Evolutionary conservation across 1,140 invertebrate genomes (phyloP).

Genomic region (Drosophila quadrilineata): DNA sequence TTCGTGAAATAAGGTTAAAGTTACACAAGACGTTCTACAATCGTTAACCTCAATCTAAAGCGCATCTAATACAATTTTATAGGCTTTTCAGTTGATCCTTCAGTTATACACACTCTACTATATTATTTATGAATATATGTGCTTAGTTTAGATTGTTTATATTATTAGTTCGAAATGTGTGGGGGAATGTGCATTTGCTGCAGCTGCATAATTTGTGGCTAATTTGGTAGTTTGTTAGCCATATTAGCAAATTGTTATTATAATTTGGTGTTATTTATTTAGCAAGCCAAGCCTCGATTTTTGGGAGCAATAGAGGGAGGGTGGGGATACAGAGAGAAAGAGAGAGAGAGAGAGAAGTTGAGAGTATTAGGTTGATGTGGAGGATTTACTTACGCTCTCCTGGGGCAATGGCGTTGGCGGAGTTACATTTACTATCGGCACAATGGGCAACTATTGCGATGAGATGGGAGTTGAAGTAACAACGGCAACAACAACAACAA

Average conservation of each 20-base stretch:
- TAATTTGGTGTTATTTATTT: conserved; percentile 5
- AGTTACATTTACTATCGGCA: conserved; percentile 73
- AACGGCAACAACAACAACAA: conserved; percentile 44
- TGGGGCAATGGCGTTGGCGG: conserved; percentile 72
- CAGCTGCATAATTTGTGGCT: conserved; percentile 10
- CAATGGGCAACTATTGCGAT: conserved; percentile 69
- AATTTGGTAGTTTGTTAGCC: conserved; percentile 37
- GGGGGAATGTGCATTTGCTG: no score
- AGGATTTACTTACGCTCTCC: conserved; percentile 70
- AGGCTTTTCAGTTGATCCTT: not conserved
- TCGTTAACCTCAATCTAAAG: no score
- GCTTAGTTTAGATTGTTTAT: not conserved
- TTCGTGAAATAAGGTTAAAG: no score
- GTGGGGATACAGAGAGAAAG: conserved; percentile 3
- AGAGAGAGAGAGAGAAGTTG: conserved; percentile 20
- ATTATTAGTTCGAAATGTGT: not conserved
- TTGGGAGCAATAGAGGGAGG: not conserved
- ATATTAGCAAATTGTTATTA: conserved; percentile 9
- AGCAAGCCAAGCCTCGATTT: conserved; percentile 39
- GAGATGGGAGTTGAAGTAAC: conserved; percentile 52
- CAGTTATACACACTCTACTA: not conserved
- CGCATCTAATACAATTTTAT: not conserved
- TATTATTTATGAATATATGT: not conserved
- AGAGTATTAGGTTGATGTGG: conserved; percentile 20
- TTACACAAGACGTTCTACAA: no score